Conservation (phyloP, 2,888 invertebrate genomes). For the Azorinus chamasolen region DNA sequence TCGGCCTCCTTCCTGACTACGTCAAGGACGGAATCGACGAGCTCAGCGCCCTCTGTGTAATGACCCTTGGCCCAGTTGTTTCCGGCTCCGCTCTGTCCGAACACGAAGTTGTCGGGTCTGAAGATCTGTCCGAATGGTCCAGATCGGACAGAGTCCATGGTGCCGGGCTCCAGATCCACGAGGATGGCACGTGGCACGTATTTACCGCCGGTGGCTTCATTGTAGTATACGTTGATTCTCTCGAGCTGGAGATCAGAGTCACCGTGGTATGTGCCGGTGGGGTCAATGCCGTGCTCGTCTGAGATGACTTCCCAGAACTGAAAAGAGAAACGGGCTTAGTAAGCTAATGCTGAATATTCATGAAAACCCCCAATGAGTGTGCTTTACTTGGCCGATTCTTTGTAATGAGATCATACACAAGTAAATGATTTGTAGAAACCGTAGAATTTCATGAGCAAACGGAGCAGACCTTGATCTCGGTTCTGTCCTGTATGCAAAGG, state of each 20-base stretch:
- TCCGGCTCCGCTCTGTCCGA: constrained; percentile 90
- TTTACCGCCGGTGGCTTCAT: constrained; percentile 91
- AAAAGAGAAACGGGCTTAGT: background rate
- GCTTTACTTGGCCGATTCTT: too few relatives aligned
- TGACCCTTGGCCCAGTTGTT: constrained; percentile 94
- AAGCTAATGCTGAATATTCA: too few relatives aligned
- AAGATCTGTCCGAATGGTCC: constrained; percentile 93
- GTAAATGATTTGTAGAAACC: too few relatives aligned
- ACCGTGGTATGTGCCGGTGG: constrained; percentile 87
- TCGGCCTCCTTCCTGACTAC: constrained; percentile 84
- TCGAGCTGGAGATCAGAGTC: constrained; percentile 95
- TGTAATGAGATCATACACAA: too few relatives aligned
- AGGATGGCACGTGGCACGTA: constrained; percentile 97
- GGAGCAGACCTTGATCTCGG: too few relatives aligned
- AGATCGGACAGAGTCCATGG: constrained; percentile 98
- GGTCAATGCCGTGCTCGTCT: constrained; percentile 83
- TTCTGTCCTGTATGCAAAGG: too few relatives aligned
- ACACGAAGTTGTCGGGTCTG: constrained; percentile 96
- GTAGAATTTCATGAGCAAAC: too few relatives aligned
- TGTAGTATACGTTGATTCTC: constrained; percentile 96
- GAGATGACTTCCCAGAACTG: constrained; percentile 94
- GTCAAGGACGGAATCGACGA: constrained; percentile 83
- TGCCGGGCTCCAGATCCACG: constrained; percentile 97
- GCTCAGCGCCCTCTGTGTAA: constrained; percentile 94
- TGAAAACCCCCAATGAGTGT: too few relatives aligned